phyloP scores from a whole-genome alignment of 1,140 invertebrate genomes.

The Eriosoma lanigerum region DNA sequence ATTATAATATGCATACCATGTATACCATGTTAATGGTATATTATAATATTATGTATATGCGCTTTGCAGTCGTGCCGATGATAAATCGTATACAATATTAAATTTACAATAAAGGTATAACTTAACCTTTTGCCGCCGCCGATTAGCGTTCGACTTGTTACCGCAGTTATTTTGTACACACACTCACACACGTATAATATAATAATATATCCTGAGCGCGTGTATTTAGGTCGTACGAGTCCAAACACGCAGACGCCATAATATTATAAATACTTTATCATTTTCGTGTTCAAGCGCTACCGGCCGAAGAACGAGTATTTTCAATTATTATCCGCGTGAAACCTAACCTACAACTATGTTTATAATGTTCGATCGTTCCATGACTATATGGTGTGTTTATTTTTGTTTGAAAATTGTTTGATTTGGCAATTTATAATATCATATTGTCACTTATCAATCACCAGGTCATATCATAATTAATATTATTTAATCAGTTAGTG shows the following conservation, averaged over 20 bases:
- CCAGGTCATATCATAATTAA: too few relatives aligned
- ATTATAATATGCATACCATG: not conserved
- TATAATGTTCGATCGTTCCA: not conserved
- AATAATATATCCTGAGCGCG: too few relatives aligned
- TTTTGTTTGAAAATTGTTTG: too few relatives aligned
- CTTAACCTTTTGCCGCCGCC: slow-evolving; percentile 20
- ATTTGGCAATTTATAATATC: too few relatives aligned
- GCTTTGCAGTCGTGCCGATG: slow-evolving; percentile 8
- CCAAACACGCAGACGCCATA: not conserved
- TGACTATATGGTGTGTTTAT: too few relatives aligned
- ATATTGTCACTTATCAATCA: too few relatives aligned
- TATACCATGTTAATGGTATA: not conserved
- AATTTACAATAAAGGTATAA: slow-evolving; percentile 10
- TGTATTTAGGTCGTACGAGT: slow-evolving; percentile 18
- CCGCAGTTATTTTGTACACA: not conserved
- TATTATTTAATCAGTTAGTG: too few relatives aligned
- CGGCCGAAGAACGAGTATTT: not conserved
- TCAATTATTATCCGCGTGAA: not conserved
- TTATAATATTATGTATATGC: too few relatives aligned
- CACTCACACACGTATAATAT: too few relatives aligned
- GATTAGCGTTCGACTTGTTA: slow-evolving; percentile 29
- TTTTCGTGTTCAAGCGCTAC: not conserved
- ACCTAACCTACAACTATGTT: too few relatives aligned
- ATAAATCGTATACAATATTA: not conserved
- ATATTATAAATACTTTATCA: not conserved